phyloP scores from a whole-genome alignment of 1,140 invertebrate species.

The Drosophila ananassae region DNA sequence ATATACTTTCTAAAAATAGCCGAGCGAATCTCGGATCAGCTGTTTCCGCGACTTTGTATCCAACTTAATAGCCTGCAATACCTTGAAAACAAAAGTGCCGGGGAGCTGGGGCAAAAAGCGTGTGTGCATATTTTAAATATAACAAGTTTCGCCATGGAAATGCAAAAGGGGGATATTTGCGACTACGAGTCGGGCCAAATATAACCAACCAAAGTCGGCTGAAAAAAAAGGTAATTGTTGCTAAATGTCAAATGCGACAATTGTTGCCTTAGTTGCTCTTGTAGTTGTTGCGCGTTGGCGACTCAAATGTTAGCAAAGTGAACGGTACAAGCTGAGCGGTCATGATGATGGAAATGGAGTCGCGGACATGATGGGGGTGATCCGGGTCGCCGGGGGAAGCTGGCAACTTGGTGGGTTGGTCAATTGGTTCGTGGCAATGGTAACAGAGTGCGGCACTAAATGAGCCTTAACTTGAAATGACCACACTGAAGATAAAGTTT shows the following conservation, averaged over 20 bases:
- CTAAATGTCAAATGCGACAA: slow-evolving; percentile 81
- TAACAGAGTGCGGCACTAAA: slow-evolving; percentile 71
- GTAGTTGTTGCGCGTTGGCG: slow-evolving; percentile 37
- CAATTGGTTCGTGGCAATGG: slow-evolving; percentile 56
- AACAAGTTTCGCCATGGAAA: slow-evolving; percentile 71
- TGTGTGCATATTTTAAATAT: slow-evolving; percentile 74
- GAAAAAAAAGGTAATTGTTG: slow-evolving; percentile 74
- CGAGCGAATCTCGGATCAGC: slow-evolving; percentile 35
- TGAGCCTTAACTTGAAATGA: slow-evolving; percentile 64
- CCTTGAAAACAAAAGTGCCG: slow-evolving; percentile 51
- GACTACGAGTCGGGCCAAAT: slow-evolving; percentile 37
- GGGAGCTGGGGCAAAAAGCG: slow-evolving; percentile 18
- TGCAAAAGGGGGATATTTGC: slow-evolving; percentile 26
- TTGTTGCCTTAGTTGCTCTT: slow-evolving; percentile 55
- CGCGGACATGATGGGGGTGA: not conserved
- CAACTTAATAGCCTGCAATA: slow-evolving; percentile 62
- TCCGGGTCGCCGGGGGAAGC: slow-evolving; percentile 14
- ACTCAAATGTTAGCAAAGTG: slow-evolving; percentile 63
- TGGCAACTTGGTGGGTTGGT: slow-evolving; percentile 29
- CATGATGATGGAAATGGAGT: slow-evolving; percentile 15
- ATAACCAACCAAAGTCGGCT: slow-evolving; percentile 66
- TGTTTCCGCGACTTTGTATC: slow-evolving; percentile 39
- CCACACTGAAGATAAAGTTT: slow-evolving; percentile 28
- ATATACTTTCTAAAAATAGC: slow-evolving; percentile 58
- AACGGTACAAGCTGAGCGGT: slow-evolving; percentile 58